Conservation (phyloP, 2,888 invertebrate genomes). For the Trichopria drosophilae region DNA sequence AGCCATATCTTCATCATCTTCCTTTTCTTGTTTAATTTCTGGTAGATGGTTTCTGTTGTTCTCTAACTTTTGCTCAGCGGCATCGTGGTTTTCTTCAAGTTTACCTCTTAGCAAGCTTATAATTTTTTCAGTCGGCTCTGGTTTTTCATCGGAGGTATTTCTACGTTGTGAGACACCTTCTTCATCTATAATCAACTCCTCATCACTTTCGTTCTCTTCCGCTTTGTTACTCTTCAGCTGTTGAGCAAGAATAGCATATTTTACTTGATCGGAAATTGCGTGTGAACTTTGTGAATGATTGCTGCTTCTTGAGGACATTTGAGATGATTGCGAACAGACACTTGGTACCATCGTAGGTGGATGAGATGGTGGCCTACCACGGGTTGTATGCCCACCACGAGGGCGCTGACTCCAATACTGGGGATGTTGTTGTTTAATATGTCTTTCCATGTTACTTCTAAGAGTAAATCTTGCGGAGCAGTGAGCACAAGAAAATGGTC, state of each 20-base stretch:
- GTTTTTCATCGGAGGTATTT: constrained; percentile 29
- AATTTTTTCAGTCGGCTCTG: constrained; percentile 38
- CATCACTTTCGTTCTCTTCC: constrained; percentile 70
- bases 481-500: constrained; percentile 88
- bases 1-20: constrained; percentile 5
- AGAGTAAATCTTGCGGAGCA: constrained; percentile 89
- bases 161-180: constrained; percentile 54
- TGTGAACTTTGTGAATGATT: too few species aligned
- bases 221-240: constrained; percentile 66
- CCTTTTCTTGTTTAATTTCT: constrained; percentile 37
- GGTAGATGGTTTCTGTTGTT: constrained; percentile 29
- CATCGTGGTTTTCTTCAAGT: constrained; percentile 47
- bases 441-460: constrained; percentile 92
- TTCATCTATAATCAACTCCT: constrained; percentile 71
- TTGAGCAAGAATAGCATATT: constrained; percentile 77
- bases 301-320: background rate
- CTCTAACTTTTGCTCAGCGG: too few species aligned
- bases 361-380: constrained; percentile 60
- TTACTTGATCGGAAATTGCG: constrained; percentile 68
- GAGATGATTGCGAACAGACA: constrained; percentile 31
- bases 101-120: constrained; percentile 50
- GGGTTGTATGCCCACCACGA: constrained; percentile 63
- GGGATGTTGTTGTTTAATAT: constrained; percentile 92
- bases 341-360: constrained; percentile 45
- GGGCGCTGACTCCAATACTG: constrained; percentile 84